Base-by-base conservation (phyloP, 2,888 invertebrate species). In the Drosophila meridiana region DNA sequence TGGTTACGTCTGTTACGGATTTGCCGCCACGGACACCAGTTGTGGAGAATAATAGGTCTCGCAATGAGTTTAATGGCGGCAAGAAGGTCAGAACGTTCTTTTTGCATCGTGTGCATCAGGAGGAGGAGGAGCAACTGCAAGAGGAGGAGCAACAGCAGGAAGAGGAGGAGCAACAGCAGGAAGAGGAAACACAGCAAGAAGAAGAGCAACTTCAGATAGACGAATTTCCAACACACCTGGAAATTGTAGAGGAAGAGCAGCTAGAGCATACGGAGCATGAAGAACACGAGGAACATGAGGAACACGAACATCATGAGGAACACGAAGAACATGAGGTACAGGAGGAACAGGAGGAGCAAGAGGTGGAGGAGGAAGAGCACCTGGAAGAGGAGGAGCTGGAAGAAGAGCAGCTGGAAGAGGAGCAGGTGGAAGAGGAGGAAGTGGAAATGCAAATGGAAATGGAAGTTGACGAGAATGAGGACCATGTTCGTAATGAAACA, bases 31-130 rank as follows among this genome's bases (percentile, higher is more conserved):
- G 55, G n/a, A 56, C 67, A 28, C 69, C 80, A 3, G 65, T 48
- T 20, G 43, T 68, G 9, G 63, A 77, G n/a, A 63, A 38, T 38
- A 74, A 67, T 45, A 87, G 79, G 58, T 57, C 52, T 4, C 79
- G 82, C 7, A 81, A 73, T 2, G 83, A 74, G 30, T 87, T 83
- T 13, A 87, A 83, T 65, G 88, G 87, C 8, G 81, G 82, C 26
- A 84, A 86, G 56, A 87, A 87, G 58, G 76, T 88, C 3, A 86
- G 86, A 73, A 86, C 86, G 4, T 82, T 87, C 9, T 70, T 87
- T 42, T 57, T 87, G 38, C 74, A 84, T 66, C 86, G 87, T 2
- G 81, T 87, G 5, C 69, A 86, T 59, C 84, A 83, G 48, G 86
- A 87, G n/a, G 66, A 73, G 14, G 55, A 73, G 9, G 40, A 59